Evolutionary conservation across 2,113 vertebrate species (phyloP).

Genomic region (Prolemur simus): DNA sequence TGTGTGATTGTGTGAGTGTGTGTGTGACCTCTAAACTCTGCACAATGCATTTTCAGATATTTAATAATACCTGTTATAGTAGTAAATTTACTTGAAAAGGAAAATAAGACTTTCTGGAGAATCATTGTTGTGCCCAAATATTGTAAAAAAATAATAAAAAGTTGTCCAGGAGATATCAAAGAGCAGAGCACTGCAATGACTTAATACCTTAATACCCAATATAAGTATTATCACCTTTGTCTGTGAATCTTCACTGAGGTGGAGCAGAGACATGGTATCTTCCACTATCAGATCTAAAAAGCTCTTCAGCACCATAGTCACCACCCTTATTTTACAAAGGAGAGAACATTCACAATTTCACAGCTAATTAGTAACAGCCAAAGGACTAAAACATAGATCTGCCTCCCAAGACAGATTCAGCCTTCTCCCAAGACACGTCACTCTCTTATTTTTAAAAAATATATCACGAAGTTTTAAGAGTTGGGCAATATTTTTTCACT

Average conservation of each 20-base stretch:
- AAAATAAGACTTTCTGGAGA: slow-evolving; percentile 29
- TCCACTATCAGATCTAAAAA: neutral
- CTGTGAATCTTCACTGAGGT: neutral
- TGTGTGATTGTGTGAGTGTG: neutral
- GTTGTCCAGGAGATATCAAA: slow-evolving; percentile 26
- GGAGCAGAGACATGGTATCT: neutral
- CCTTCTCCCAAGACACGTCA: neutral
- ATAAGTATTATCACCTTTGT: neutral
- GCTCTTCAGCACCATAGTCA: neutral
- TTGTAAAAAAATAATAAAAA: neutral
- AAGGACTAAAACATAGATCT: neutral
- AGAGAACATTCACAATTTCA: neutral
- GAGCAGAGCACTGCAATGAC: neutral
- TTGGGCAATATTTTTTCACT: neutral
- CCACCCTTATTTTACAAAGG: neutral
- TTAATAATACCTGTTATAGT: neutral
- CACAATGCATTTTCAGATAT: neutral
- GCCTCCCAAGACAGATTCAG: neutral
- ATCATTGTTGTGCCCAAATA: neutral
- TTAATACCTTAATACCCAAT: too few relatives aligned
- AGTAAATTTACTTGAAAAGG: slow-evolving; percentile 57
- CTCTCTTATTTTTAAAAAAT: neutral
- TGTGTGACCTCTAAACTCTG: neutral
- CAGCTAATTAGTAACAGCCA: neutral
- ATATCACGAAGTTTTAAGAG: neutral